Evolutionary conservation across 2,888 invertebrate genomes (phyloP).

Genomic region (Abscondita cerata): DNA sequence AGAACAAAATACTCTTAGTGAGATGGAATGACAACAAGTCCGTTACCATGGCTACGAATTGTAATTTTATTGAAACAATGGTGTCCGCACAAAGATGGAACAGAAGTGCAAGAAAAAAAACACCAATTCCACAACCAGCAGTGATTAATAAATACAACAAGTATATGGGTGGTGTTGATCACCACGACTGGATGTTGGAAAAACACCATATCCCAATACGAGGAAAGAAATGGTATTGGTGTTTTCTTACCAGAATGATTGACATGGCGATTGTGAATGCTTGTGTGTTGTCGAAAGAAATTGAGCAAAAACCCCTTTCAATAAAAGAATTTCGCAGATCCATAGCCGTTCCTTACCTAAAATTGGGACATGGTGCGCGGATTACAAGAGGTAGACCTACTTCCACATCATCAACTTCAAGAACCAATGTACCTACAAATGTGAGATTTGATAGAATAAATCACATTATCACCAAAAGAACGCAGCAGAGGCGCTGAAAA

Average conservation of each 20-base stretch:
- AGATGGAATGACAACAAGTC: conserved; percentile 13
- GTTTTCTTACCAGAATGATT: conserved; percentile 1
- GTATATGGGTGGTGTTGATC: conserved; percentile 9
- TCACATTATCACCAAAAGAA: not conserved
- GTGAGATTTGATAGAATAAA: not conserved
- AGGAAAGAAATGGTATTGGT: conserved; percentile 8
- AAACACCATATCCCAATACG: not conserved
- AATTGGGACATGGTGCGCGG: conserved; percentile 2
- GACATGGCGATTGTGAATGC: not conserved
- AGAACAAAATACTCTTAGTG: conserved; percentile 10
- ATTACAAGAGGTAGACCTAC: conserved; percentile 4
- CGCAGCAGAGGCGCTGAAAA: not conserved
- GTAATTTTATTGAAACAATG: conserved; percentile 7
- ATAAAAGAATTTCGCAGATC: not conserved
- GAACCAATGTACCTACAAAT: not conserved
- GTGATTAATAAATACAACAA: not conserved
- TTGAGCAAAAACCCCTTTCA: conserved; percentile 1
- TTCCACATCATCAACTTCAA: not conserved
- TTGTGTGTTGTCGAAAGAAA: not conserved
- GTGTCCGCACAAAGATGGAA: conserved; percentile 5
- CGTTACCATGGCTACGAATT: not conserved
- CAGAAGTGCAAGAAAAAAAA: not conserved
- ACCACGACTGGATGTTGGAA: conserved; percentile 8
- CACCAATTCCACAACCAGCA: conserved; percentile 3
- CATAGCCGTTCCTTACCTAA: not conserved